Evolutionary conservation across 1,140 invertebrate species (phyloP).

Genomic region (Anoplophora glabripennis): DNA sequence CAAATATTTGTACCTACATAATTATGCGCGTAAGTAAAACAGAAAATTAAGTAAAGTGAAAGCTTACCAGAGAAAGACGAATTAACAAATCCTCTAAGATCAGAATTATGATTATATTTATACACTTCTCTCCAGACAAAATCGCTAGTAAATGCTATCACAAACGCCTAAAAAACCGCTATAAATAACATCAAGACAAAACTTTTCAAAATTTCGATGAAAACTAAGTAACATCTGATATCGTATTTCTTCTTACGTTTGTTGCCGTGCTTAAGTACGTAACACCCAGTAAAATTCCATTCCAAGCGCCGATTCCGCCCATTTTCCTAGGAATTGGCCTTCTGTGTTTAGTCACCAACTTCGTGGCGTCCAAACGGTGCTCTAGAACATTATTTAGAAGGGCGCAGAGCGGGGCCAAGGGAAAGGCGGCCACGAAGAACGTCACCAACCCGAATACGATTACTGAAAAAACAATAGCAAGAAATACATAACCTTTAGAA

Average conservation of each 20-base stretch:
- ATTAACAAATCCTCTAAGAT: constrained; percentile 76
- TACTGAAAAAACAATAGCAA: constrained; percentile 53
- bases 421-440: constrained; percentile 80
- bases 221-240: too few relatives aligned
- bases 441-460: constrained; percentile 83
- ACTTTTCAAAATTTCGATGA: too few relatives aligned
- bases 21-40: too few relatives aligned
- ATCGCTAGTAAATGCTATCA: constrained; percentile 97
- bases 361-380: constrained; percentile 74
- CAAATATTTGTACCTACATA: too few relatives aligned
- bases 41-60: too few relatives aligned
- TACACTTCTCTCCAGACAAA: constrained; percentile 93
- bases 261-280: constrained; percentile 35
- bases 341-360: constrained; percentile 68
- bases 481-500: background rate
- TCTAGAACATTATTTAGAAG: constrained; percentile 79
- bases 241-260: constrained; percentile 30
- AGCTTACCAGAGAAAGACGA: constrained; percentile 62
- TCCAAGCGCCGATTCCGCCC: constrained; percentile 68
- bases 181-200: too few relatives aligned
- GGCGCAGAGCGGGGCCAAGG: constrained; percentile 74
- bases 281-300: constrained; percentile 32
- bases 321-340: constrained; percentile 67
- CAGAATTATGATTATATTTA: constrained; percentile 53
- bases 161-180: constrained; percentile 75